Conservation (phyloP, 2,113 vertebrate species). For the Isichthys henryi region DNA sequence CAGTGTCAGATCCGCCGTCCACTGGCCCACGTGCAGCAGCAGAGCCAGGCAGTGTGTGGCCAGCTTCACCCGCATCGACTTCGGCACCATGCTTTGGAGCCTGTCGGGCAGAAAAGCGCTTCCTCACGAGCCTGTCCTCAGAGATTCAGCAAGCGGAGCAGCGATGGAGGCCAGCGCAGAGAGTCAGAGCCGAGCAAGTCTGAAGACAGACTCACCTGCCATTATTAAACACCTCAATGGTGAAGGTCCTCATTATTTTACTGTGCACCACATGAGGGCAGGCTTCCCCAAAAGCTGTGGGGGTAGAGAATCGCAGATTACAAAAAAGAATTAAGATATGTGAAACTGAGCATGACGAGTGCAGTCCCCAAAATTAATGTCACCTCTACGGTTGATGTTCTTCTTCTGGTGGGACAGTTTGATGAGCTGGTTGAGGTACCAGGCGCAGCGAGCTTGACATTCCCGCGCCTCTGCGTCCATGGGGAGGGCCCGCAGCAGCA, state of each 20-base stretch:
- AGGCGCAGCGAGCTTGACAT: conserved; percentile 64
- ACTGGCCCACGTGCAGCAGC: conserved; percentile 55
- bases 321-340: neutral
- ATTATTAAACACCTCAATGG: conserved; percentile 50
- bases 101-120: conserved; percentile 32
- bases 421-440: conserved; percentile 76
- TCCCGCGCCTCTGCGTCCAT: conserved; percentile 51
- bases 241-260: conserved; percentile 54
- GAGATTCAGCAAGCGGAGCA: neutral
- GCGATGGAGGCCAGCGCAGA: neutral
- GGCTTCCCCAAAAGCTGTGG: conserved; percentile 51
- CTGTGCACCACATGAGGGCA: conserved; percentile 52
- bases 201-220: conserved; percentile 44
- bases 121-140: neutral
- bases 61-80: conserved; percentile 54
- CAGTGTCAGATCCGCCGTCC: conserved; percentile 56
- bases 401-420: conserved; percentile 64
- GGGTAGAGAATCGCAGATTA: neutral
- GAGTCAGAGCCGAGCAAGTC: neutral
- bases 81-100: conserved; percentile 45
- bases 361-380: conserved; percentile 42
- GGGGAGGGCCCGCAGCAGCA: conserved; percentile 67
- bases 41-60: conserved; percentile 54
- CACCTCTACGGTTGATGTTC: conserved; percentile 69
- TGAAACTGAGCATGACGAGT: no score